Base-by-base conservation (phyloP, 2,888 invertebrate species). In the Lithophane ornitopus region DNA sequence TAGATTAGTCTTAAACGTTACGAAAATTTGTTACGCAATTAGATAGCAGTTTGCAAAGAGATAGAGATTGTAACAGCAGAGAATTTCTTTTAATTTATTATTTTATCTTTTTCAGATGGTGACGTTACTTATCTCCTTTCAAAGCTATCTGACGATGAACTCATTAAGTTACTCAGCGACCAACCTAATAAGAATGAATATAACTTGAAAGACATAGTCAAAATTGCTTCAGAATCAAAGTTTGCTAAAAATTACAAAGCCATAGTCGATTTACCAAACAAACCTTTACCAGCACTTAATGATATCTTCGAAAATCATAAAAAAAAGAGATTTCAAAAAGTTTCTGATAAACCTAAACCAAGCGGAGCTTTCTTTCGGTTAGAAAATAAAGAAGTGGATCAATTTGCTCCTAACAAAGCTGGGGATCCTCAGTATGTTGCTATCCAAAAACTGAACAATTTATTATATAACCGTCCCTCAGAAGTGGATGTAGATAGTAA, bases 51-150 rank as follows among this genome's bases (percentile, higher is more conserved):
- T 66, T 34, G 56, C 34, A 54, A 67, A 54, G n/a, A 58, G 34
- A 19, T 39, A 22, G 14, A 52, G 12, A 54, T 72, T 72, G 28
- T n/a, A 54, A 19, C 9, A n/a, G n/a, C n/a, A 11, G 11, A 46
- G 4, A 63, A 58, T 58, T 74, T 26, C 0, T 14, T 52, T 34
- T 41, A 11, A 26, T 46, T 28, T 28, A 41, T 52, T 28, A 28
- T 54, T 19, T 54, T 34, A 3, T 28, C 3, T 26, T 56, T 74
- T 91, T 52, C 88, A 95, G 96, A 91, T 80, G 92, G 91, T 71
- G 94, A 95, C 65, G 91, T 90, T 14, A 92, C 93, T 2, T 94
- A 94, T 84, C 82, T 96, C 70, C 90, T 96, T 63, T 95, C 96
- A 3, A 95, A 95, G 85, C 88, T 96, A 81, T 91, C 94, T 16